Evolutionary conservation across 2,797 vertebrate genomes (phyloP), one percentile per base, ranked within the genome.

Genomic region (Melopsittacus undulatus): DNA sequence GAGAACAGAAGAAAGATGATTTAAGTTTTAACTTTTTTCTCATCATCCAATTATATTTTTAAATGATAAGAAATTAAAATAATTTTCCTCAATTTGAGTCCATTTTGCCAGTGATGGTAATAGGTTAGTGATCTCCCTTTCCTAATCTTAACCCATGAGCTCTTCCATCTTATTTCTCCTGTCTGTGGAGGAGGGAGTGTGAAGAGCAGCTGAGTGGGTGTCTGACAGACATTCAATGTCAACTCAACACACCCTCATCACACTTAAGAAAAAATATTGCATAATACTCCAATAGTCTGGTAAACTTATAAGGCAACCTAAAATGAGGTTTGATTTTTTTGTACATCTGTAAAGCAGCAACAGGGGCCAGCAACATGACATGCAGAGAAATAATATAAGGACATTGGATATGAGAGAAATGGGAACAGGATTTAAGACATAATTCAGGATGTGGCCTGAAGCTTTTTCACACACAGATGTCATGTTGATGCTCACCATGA

Each of bases 111-210:
- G 4, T 40, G 21, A 32, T 22, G 2, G 29, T n/a, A 77, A 32
- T 8, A n/a, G 9, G 9, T 26, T 6, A 36, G 9, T 0, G 0
- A 23, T 43, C 7, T 38, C 15, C 12, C 29, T 27, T 36, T 69
- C 18, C 8, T 74, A 61, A 18, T n/a, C n/a, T 64, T 2, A 8
- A 2, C 7, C 15, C 42, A 5, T 3, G 9, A 48, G 11, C 32
- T 43, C 9, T 82, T 56, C 18, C 36, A 18, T 29, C 18, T 67
- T 56, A 30, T 46, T 34, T n/a, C 7, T 9, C 1, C 2, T 9
- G 2, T 48, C 19, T 22, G 17, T 7, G 57, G 57, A 57, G 16
- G 40, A 56, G 15, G 13, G 7, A 3, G 8, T 48, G 24, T 34
- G 30, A 82, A 34, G 45, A 63, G 6, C 2, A 0, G 9, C 5